phyloP scores from a whole-genome alignment of 2,888 invertebrate species.

The Cryptops parisi region DNA sequence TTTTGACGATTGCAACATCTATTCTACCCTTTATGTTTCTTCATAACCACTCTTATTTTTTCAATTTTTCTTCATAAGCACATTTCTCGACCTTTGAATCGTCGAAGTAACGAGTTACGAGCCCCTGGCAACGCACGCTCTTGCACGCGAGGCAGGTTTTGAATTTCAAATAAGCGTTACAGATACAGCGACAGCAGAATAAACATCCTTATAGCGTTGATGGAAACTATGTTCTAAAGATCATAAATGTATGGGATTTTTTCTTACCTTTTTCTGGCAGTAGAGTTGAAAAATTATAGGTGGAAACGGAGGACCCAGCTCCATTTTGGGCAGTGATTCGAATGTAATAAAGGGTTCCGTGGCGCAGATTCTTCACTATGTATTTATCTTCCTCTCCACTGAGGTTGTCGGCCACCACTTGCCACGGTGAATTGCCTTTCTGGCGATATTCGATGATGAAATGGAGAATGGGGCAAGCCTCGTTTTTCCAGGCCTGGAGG shows the following conservation, averaged over 20 bases:
- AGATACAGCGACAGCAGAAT: too few species aligned
- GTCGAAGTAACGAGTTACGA: too few species aligned
- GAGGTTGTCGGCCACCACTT: slow-evolving; percentile 5
- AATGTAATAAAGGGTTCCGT: slow-evolving; percentile 88
- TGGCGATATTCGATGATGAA: slow-evolving; percentile 90
- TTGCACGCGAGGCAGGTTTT: too few species aligned
- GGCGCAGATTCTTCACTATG: slow-evolving; percentile 78
- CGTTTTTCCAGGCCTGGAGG: slow-evolving; percentile 82
- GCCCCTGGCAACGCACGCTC: too few species aligned
- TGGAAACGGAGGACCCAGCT: slow-evolving; percentile 10
- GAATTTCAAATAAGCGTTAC: too few species aligned
- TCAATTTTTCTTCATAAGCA: too few species aligned
- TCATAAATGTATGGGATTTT: not conserved
- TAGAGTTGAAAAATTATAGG: slow-evolving; percentile 9
- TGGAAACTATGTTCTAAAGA: too few species aligned
- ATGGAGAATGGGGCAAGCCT: slow-evolving; percentile 87
- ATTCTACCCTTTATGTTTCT: too few species aligned
- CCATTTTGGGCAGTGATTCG: slow-evolving; percentile 46
- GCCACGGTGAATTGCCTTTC: not conserved
- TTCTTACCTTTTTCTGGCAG: slow-evolving; percentile 2
- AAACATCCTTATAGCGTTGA: too few species aligned
- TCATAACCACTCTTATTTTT: too few species aligned
- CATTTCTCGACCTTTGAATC: too few species aligned
- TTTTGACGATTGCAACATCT: too few species aligned
- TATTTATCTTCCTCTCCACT: slow-evolving; percentile 51